A percentile compares a stretch with the other conserved stretches of the same genome.
Evolutionary conservation across 2,797 vertebrate genomes (phyloP).

Genomic region (Hipposideros larvatus): DNA sequence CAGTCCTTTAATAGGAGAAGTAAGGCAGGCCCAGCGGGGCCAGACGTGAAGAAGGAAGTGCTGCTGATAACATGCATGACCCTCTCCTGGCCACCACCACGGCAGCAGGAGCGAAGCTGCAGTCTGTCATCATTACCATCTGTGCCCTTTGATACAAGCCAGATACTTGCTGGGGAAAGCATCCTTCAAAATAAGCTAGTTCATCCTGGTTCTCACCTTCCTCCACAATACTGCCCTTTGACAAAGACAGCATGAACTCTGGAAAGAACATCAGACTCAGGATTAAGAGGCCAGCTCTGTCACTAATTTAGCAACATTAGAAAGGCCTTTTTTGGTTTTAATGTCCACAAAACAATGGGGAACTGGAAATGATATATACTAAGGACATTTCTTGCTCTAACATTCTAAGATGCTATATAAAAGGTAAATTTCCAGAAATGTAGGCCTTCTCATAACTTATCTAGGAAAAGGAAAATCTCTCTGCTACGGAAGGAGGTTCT

Average conservation of each 20-base stretch:
- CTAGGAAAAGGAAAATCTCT: background rate
- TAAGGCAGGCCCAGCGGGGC: background rate
- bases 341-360: background rate
- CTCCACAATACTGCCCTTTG: conserved; percentile 27
- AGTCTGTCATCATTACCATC: conserved; percentile 69
- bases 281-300: background rate
- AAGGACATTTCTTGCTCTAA: conserved; percentile 21
- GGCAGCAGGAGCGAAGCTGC: conserved; percentile 45
- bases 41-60: conserved; percentile 56
- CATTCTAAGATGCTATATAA: conserved; percentile 40
- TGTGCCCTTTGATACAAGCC: conserved; percentile 76
- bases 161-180: conserved; percentile 65
- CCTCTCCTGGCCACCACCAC: conserved; percentile 52
- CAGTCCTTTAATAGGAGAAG: conserved; percentile 20
- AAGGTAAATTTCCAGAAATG: conserved; percentile 58
- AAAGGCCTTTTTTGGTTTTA: background rate
- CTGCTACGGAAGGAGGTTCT: background rate
- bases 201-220: conserved; percentile 53
- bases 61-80: conserved; percentile 49
- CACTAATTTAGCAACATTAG: background rate
- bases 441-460: background rate
- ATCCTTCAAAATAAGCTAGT: conserved; percentile 64
- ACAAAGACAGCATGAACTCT: conserved; percentile 4
- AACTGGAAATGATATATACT: background rate
- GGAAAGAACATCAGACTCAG: background rate